Percentiles rank a stretch among this genome's conserved stretches.
Evolutionary conservation across 1,140 invertebrate species (phyloP).

Genomic region (Cecropterus lyciades): DNA sequence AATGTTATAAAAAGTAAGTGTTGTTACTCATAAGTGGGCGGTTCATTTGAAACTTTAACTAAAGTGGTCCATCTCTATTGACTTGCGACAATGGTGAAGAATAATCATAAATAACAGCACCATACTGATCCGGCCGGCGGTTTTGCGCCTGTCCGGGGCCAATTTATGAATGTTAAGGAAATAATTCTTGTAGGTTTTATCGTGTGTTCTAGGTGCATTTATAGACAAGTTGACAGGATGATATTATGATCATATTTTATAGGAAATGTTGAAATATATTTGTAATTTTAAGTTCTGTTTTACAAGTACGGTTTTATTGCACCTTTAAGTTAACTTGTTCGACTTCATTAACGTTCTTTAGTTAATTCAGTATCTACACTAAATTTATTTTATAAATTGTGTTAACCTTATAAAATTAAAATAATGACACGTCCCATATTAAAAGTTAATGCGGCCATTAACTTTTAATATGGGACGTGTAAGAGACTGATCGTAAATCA

Average conservation of each 20-base stretch:
- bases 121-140: constrained; percentile 48
- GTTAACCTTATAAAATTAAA: neutral
- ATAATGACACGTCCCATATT: neutral
- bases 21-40: too few relatives aligned
- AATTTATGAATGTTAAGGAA: constrained; percentile 54
- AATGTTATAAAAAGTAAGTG: too few relatives aligned
- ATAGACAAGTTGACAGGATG: neutral
- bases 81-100: constrained; percentile 34
- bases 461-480: too few relatives aligned
- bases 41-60: neutral
- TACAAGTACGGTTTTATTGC: too few relatives aligned
- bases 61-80: neutral
- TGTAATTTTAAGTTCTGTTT: too few relatives aligned
- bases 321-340: too few relatives aligned
- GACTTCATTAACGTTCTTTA: too few relatives aligned
- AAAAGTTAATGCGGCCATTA: too few relatives aligned
- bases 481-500: too few relatives aligned
- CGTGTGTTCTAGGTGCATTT: constrained; percentile 29
- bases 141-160: constrained; percentile 57
- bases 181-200: constrained; percentile 40
- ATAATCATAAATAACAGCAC: constrained; percentile 55
- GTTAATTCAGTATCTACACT: too few relatives aligned
- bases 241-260: neutral
- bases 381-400: neutral
- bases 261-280: too few relatives aligned